Evolutionary conservation across 2,888 invertebrate species (phyloP).

Genomic region (Caenorhabditis sinica): DNA sequence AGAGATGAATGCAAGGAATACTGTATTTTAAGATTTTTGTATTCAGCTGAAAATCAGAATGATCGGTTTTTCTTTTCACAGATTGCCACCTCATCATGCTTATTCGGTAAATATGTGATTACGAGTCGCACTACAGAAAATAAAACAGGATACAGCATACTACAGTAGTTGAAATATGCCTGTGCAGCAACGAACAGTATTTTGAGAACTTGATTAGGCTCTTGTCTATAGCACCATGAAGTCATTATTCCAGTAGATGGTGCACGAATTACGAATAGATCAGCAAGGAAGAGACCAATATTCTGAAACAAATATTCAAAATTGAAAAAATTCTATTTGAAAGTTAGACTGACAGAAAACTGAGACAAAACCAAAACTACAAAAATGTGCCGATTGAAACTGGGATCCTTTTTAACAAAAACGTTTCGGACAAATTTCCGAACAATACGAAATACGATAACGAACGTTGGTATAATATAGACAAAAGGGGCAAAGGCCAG

Average conservation of each 20-base stretch:
- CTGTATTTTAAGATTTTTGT: conserved; percentile 2
- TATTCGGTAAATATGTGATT: conserved; percentile 16
- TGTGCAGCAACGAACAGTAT: conserved; percentile 1
- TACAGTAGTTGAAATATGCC: conserved; percentile 23
- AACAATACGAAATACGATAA: conserved; percentile 16
- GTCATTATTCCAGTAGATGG: conserved; percentile 38
- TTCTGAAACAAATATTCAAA: conserved; percentile 8
- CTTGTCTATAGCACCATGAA: conserved; percentile 37
- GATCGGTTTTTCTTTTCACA: background rate
- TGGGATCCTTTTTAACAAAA: conserved; percentile 14
- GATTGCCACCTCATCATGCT: conserved; percentile 11
- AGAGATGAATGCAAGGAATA: conserved; percentile 14
- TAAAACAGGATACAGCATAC: conserved; percentile 23
- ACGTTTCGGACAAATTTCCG: conserved; percentile 14
- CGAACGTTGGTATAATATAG: conserved; percentile 36
- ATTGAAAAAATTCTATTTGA: background rate
- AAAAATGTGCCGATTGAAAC: conserved; percentile 27
- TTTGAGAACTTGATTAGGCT: conserved; percentile 15
- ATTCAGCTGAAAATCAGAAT: conserved; percentile 6
- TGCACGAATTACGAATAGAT: conserved; percentile 20
- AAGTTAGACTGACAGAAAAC: conserved; percentile 25
- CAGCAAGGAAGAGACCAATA: conserved; percentile 27
- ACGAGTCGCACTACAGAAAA: conserved; percentile 26
- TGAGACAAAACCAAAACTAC: conserved; percentile 14
- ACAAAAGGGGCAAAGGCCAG: conserved; percentile 21